phyloP scores from a whole-genome alignment of 1,140 invertebrate genomes.

The Pogonus chalceus region DNA sequence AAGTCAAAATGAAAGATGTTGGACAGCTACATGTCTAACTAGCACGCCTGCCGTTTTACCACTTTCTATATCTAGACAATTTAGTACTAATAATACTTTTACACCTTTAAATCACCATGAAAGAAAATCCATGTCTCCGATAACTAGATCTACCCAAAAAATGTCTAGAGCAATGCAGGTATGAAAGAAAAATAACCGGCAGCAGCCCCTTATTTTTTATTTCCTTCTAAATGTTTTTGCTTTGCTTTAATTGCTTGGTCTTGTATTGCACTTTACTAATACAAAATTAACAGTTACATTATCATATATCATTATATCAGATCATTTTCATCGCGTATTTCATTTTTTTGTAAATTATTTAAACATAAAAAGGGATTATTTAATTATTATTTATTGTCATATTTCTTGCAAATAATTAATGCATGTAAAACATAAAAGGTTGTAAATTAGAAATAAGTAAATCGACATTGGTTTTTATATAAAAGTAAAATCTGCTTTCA shows the following conservation, averaged over 20 bases:
- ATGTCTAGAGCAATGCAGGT: constrained; percentile 82
- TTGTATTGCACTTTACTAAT: constrained; percentile 4
- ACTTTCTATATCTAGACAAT: constrained; percentile 26
- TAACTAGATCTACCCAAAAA: constrained; percentile 72
- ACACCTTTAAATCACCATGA: constrained; percentile 43
- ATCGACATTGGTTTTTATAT: too few species aligned
- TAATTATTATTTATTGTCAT: too few species aligned
- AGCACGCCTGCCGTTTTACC: constrained; percentile 42
- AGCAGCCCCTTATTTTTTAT: constrained; percentile 6
- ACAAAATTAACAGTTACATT: not conserved
- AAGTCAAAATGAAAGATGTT: not conserved
- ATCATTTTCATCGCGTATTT: not conserved
- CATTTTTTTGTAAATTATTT: too few species aligned
- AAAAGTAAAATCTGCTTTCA: too few species aligned
- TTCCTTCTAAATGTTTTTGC: constrained; percentile 21
- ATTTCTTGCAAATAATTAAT: too few species aligned
- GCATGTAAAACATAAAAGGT: too few species aligned
- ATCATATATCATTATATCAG: too few species aligned
- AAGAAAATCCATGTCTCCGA: constrained; percentile 72
- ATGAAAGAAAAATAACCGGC: constrained; percentile 27
- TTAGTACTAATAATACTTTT: constrained; percentile 37
- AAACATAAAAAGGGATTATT: too few species aligned
- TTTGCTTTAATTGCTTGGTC: constrained; percentile 14
- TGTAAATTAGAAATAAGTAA: too few species aligned
- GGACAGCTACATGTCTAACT: constrained; percentile 30